Percentiles rank a stretch among this genome's conserved stretches.
Conservation (phyloP, 1,140 invertebrate species). For the Eueides isabella region DNA sequence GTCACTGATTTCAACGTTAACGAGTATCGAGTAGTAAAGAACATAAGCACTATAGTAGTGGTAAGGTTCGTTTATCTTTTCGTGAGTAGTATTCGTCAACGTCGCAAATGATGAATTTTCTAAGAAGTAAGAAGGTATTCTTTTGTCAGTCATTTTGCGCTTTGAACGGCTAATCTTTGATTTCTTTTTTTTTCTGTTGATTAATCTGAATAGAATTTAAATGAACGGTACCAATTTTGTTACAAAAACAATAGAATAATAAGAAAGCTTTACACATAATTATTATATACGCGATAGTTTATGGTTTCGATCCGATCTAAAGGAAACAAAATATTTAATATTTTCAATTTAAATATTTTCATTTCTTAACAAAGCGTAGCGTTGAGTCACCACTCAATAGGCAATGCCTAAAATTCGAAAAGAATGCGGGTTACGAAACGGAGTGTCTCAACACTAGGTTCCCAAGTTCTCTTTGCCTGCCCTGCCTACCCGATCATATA, state of each 20-base stretch:
- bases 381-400: too few species aligned
- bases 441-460: too few species aligned
- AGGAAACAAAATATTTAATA: too few species aligned
- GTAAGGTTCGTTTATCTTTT: constrained; percentile 21
- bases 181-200: neutral
- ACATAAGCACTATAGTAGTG: neutral
- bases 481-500: too few species aligned
- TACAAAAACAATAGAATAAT: neutral
- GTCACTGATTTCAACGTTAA: neutral
- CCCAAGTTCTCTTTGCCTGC: too few species aligned
- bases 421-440: too few species aligned
- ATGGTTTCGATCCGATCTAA: too few species aligned
- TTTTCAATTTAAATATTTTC: too few species aligned
- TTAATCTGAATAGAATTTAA: neutral
- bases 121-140: constrained; percentile 14
- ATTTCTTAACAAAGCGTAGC: too few species aligned
- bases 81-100: constrained; percentile 24
- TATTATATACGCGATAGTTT: too few species aligned
- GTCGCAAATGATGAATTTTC: constrained; percentile 27
- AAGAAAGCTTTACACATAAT: too few species aligned
- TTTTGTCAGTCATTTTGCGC: constrained; percentile 16
- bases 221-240: neutral
- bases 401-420: too few species aligned
- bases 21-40: neutral
- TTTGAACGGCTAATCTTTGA: neutral